Conservation (phyloP, 2,797 vertebrate species). For the Myotis findleyi region DNA sequence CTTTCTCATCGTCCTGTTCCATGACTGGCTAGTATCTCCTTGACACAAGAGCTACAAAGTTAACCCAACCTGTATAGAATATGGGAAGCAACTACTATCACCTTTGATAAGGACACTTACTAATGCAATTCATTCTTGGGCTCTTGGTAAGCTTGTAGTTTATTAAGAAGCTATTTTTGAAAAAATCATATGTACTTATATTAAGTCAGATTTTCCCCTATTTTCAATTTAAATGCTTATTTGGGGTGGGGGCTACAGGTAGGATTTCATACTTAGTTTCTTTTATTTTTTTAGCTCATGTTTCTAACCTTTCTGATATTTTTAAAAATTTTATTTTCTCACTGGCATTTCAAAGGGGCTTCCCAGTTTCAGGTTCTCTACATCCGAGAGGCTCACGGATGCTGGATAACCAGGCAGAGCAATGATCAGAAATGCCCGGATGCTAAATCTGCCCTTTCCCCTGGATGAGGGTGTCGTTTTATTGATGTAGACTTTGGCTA, state of each 20-base stretch:
- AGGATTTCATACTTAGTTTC: conserved; percentile 11
- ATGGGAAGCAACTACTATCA: background rate
- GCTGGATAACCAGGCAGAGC: background rate
- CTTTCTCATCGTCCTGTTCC: background rate
- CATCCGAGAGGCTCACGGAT: background rate
- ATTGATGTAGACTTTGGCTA: background rate
- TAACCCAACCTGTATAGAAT: background rate
- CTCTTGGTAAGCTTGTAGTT: background rate
- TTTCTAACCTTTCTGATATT: conserved; percentile 5
- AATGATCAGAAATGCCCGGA: background rate
- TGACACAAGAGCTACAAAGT: background rate
- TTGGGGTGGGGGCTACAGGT: background rate
- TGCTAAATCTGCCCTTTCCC: background rate
- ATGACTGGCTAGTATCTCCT: background rate
- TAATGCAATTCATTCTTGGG: background rate
- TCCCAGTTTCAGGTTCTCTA: background rate
- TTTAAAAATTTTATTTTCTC: background rate
- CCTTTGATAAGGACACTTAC: background rate
- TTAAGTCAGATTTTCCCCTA: background rate
- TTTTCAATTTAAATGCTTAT: conserved; percentile 32
- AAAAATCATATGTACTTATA: background rate
- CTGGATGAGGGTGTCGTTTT: background rate
- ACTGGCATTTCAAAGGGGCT: background rate
- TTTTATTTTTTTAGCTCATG: conserved; percentile 2
- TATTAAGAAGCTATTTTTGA: conserved; percentile 25